Base-by-base conservation (phyloP, 2,888 invertebrate genomes). In the Diaprepes abbreviatus region DNA sequence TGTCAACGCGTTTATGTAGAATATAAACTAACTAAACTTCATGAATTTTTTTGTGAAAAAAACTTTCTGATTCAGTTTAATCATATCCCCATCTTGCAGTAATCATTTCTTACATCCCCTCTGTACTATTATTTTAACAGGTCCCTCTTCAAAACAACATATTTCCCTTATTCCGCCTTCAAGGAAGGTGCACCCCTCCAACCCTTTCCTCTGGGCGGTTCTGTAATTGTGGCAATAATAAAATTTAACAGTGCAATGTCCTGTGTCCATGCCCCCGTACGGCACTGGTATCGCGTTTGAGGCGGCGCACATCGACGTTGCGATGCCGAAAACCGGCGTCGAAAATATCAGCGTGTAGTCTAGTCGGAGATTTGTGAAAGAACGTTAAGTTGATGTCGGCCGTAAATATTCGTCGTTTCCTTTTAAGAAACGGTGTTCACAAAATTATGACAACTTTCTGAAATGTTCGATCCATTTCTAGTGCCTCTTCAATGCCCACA, bases 291-390 rank as follows among this genome's bases (percentile, higher is more conserved):
- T 68, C 76, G 74, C 77, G 75, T 74, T 77, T 74, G 75, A 75
- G 75, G 76, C 78, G 77, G 75, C 78, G 78, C 78, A 72, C 74
- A 63, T 65, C 75, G 75, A 66, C 78, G 79, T 73, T 74, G 79
- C 79, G 78, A 78, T 79, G 74, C 79, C 78, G 79, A 77, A 60
- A 66, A 59, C 66, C 79, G 78, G 62, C 62, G 68, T 78, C 78
- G 77, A 74, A 76, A 60, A 55, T 45, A 48, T 57, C 74, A 79
- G 77, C 79, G 79, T 81, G 81, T 80, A 81, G 81, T 82, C 78
- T 81, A 79, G 77, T 76, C 76, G 78, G 81, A 79, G 80, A 78
- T 76, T 75, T 77, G 76, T 74, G 74, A 74, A 77, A 75, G 76
- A 77, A 75, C 77, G 79, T 76, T 66, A 72, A 76, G 77, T 75